Percentiles rank a stretch among this genome's conserved stretches.
These are phyloP conservation scores for Oophaga sylvatica DNA, from an alignment of 2,797 vertebrate species.

Conservation along the genomic window DNA sequence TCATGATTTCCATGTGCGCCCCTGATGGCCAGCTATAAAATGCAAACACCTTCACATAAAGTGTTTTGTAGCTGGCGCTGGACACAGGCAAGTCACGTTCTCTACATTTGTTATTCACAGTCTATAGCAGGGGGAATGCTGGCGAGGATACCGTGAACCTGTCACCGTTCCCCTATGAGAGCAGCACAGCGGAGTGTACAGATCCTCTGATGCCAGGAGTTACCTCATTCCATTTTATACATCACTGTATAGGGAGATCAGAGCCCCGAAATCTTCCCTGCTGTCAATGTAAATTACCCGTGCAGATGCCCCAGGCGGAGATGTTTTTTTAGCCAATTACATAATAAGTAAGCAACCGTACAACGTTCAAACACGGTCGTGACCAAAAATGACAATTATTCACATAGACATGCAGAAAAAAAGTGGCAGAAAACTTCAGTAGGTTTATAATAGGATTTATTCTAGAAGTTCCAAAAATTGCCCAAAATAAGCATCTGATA, in stretches of 20 bases:
- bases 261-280: background rate
- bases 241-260: background rate
- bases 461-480: background rate
- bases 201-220: background rate
- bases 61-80: too few species aligned
- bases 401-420: background rate
- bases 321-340: background rate
- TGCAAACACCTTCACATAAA: too few species aligned
- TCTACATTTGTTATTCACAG: too few species aligned
- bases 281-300: slow-evolving; percentile 4
- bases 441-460: background rate
- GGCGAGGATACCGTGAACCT: background rate
- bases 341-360: slow-evolving; percentile 17
- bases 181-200: background rate
- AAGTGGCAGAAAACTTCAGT: background rate
- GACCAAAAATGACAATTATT: background rate
- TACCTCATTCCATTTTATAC: background rate
- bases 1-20: too few species aligned
- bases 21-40: too few species aligned
- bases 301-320: background rate
- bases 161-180: background rate
- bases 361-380: background rate
- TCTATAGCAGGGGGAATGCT: too few species aligned
- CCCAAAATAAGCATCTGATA: background rate
- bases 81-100: too few species aligned